Evolutionary conservation across 2,113 vertebrate genomes (phyloP).

Genomic region (Gambusia holbrooki): DNA sequence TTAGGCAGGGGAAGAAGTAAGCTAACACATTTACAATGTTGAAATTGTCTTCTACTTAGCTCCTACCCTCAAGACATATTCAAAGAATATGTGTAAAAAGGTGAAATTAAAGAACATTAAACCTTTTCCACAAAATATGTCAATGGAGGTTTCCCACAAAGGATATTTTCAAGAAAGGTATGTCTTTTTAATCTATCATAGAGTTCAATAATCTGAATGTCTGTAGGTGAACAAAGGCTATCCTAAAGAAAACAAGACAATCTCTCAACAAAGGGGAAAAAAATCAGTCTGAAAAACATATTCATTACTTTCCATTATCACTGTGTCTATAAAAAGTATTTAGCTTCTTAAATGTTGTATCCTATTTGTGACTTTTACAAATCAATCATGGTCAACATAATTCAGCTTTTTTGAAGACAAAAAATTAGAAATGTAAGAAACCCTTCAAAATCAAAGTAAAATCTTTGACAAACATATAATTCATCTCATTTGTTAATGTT

Average conservation of each 20-base stretch:
- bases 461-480: too few species aligned
- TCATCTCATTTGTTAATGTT: too few species aligned
- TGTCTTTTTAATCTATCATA: neutral
- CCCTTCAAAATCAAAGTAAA: too few species aligned
- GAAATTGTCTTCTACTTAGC: slow-evolving; percentile 9
- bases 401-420: too few species aligned
- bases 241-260: neutral
- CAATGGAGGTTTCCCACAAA: neutral
- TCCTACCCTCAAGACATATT: neutral
- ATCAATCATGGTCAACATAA: too few species aligned
- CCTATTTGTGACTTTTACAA: too few species aligned
- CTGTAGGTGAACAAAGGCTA: neutral
- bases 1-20: neutral
- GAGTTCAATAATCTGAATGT: neutral
- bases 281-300: neutral
- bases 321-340: neutral
- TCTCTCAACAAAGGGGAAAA: neutral
- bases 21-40: neutral
- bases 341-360: too few species aligned
- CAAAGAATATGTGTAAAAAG: neutral
- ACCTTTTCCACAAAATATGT: neutral
- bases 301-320: neutral
- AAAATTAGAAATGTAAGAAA: too few species aligned
- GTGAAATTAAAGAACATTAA: neutral
- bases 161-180: neutral